Conservation (phyloP, 1,140 invertebrate genomes). For the Philotrypesis tridentata region DNA sequence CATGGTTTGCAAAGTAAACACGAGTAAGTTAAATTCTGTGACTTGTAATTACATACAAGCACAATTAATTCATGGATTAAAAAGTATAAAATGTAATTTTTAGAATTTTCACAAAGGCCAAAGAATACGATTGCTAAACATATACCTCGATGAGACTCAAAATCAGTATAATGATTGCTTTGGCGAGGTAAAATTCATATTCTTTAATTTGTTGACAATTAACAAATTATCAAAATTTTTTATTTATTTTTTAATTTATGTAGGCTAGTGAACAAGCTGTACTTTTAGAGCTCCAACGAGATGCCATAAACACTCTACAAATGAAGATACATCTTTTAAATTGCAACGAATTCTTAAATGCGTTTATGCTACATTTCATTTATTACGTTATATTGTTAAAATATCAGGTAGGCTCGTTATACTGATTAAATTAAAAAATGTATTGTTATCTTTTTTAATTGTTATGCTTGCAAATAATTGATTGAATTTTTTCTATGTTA, state of each 20-base stretch:
- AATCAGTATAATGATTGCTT: conserved; percentile 68
- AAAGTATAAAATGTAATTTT: conserved; percentile 29
- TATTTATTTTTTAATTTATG: conserved; percentile 48
- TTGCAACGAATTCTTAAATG: conserved; percentile 55
- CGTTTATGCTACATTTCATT: conserved; percentile 59
- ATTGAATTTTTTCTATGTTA: background rate
- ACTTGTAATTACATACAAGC: background rate
- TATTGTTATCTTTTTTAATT: too few species aligned
- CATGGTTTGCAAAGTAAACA: conserved; percentile 26
- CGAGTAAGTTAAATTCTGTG: conserved; percentile 38
- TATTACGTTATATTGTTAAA: conserved; percentile 62
- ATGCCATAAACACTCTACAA: conserved; percentile 61
- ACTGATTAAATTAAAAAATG: too few species aligned
- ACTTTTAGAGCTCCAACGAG: conserved; percentile 65
- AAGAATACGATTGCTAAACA: conserved; percentile 60
- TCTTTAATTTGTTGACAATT: background rate
- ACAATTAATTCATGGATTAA: background rate
- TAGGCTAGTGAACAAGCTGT: conserved; percentile 66
- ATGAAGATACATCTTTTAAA: conserved; percentile 59
- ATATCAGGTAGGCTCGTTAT: conserved; percentile 60
- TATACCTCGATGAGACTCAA: conserved; percentile 64
- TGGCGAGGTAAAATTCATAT: conserved; percentile 60
- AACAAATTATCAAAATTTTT: background rate
- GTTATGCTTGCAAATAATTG: background rate
- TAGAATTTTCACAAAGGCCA: conserved; percentile 59